These are phyloP conservation scores for Arothron firmamentum DNA, from an alignment of 2,113 vertebrate genomes.

Conservation along the genomic window DNA sequence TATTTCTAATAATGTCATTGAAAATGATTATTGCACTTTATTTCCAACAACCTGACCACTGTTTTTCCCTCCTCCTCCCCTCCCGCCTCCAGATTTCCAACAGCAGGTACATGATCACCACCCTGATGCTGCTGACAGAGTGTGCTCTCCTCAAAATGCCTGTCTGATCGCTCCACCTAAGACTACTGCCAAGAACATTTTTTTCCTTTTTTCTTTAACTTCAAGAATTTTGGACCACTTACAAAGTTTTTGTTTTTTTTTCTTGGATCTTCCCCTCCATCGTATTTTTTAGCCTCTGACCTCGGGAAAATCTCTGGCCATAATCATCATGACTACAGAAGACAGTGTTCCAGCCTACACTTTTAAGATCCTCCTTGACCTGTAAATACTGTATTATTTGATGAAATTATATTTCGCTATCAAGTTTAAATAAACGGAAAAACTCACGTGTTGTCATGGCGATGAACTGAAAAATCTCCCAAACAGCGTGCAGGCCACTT, in stretches of 20 bases:
- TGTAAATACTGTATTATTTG: conserved; percentile 32
- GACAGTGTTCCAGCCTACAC: neutral
- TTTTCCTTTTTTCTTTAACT: neutral
- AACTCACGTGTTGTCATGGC: neutral
- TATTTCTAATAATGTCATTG: neutral
- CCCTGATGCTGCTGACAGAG: conserved; percentile 87
- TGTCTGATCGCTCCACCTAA: conserved; percentile 35
- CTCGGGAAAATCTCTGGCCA: neutral
- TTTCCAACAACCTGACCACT: neutral
- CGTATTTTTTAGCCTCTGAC: neutral
- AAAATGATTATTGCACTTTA: neutral
- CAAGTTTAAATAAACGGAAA: conserved; percentile 40
- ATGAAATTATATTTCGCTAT: conserved; percentile 9
- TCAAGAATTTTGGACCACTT: no score
- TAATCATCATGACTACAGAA: neutral
- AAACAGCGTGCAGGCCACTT: no score
- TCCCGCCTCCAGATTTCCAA: conserved; percentile 84
- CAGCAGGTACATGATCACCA: conserved; percentile 77
- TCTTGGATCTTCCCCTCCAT: neutral
- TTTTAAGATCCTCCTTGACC: neutral
- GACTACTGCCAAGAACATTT: neutral
- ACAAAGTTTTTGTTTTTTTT: no score
- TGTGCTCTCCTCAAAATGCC: conserved; percentile 75
- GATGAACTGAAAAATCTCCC: no score
- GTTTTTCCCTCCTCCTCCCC: conserved; percentile 7